Percentiles rank a stretch among this genome's conserved stretches.
These are phyloP conservation scores for Crotalus helleri DNA, from an alignment of 2,113 vertebrate species.

Conservation along the genomic window DNA sequence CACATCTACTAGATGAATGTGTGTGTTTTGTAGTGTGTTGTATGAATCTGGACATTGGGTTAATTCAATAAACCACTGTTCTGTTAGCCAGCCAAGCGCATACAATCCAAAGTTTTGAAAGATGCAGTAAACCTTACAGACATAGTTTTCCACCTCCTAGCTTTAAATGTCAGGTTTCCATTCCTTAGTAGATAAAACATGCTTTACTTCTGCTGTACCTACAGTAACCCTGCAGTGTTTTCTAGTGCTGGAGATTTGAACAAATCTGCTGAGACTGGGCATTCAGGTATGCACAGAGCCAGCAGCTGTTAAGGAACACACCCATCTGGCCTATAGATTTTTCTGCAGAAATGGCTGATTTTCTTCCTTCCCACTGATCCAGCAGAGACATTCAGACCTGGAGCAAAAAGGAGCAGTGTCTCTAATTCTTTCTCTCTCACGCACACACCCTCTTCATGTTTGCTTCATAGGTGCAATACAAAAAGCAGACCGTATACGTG, in stretches of 20 bases:
- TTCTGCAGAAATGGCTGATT: slow-evolving; percentile 31
- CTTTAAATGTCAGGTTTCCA: slow-evolving; percentile 3
- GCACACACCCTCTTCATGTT: not conserved
- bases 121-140: slow-evolving; percentile 6
- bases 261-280: slow-evolving; percentile 32
- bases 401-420: slow-evolving; percentile 11
- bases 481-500: not conserved
- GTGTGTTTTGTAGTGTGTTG: not conserved
- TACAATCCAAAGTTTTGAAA: not conserved
- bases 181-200: not conserved
- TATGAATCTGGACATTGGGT: not conserved
- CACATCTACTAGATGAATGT: not conserved
- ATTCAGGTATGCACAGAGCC: slow-evolving; percentile 43
- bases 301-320: slow-evolving; percentile 41
- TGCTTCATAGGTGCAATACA: not conserved
- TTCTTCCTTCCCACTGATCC: slow-evolving; percentile 3
- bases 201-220: slow-evolving; percentile 2
- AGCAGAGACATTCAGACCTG: slow-evolving; percentile 17
- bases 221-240: slow-evolving; percentile 32
- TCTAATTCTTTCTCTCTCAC: not conserved
- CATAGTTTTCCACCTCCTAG: not conserved
- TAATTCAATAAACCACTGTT: not conserved
- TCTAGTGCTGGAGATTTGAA: slow-evolving; percentile 26
- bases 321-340: slow-evolving; percentile 36
- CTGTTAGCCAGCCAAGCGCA: not conserved